Conservation (phyloP, 2,888 invertebrate genomes). For the Caradrina clavipalpis region DNA sequence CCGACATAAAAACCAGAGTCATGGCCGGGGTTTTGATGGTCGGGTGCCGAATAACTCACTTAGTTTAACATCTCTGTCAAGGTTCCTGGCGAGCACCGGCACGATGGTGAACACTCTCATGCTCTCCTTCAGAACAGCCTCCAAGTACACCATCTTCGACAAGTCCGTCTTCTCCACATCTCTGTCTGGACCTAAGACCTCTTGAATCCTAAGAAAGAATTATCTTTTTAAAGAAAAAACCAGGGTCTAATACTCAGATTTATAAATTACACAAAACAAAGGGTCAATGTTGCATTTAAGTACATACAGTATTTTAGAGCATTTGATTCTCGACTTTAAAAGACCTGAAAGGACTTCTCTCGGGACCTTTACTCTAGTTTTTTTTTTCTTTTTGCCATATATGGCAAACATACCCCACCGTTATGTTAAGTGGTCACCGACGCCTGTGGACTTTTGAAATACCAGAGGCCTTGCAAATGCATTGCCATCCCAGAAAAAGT, state of each 20-base stretch:
- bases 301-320: too few relatives aligned
- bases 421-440: too few relatives aligned
- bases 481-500: too few relatives aligned
- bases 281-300: too few relatives aligned
- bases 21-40: not conserved
- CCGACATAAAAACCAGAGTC: not conserved
- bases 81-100: conserved; percentile 74
- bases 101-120: conserved; percentile 79
- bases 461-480: too few relatives aligned
- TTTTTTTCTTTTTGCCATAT: too few relatives aligned
- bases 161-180: conserved; percentile 79
- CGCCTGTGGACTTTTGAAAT: too few relatives aligned
- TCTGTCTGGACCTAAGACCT: conserved; percentile 75
- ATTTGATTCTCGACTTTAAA: too few relatives aligned
- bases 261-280: not conserved
- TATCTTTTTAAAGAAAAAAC: not conserved
- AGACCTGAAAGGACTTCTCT: too few relatives aligned
- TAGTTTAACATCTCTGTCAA: conserved; percentile 78
- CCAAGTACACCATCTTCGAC: conserved; percentile 76
- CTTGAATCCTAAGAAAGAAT: conserved; percentile 67
- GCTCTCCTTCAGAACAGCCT: conserved; percentile 81
- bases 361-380: too few relatives aligned
- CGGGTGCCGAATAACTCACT: conserved; percentile 68
- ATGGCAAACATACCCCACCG: too few relatives aligned
- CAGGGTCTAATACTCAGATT: too few relatives aligned